Evolutionary conservation across 2,113 vertebrate species (phyloP), one percentile per base, ranked within the genome.

Genomic region (Corynorhinus townsendii): DNA sequence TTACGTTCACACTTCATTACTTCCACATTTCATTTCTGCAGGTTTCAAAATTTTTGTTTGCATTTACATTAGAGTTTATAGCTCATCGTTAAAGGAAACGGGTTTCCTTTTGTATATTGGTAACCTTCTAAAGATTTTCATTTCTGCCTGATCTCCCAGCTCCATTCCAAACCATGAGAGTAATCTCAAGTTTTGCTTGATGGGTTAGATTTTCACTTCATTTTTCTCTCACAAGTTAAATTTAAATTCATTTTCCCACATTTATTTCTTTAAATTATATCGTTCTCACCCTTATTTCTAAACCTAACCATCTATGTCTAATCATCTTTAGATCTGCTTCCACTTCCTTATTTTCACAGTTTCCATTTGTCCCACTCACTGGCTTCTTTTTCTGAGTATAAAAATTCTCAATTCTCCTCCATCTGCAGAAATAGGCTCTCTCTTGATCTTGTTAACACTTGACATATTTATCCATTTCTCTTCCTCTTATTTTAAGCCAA

Each of bases 181-280:
- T 38, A 26, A 64, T 45, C 35, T 91, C 56, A 47, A 3, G 33
- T 89, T 82, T 20, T 86, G 54, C 22, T 83, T 73, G 47, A 26
- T 86, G 69, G 11, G 19, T 69, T 40, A 69, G 15, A n/a, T 19
- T 3, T 87, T 86, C 30, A 33, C 26, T 69, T 77, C 33, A 22
- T 64, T 35, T 33, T 91, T 72, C 47, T 86, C 40, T 59, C 7
- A 56, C 16, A 45, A 49, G 14, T 68, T 45, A 59, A 68, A 33
- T 91, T 89, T 93, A 91, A 76, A 86, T 81, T 69, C 30, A 90
- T 68, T 68, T 33, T 7, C 0, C 24, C 19, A 16, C 49, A 62
- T 87, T 83, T 85, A 54, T 95, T 93, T 84, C n/a, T 86, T 85
- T 83, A 64, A 73, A 49, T 71, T 79, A 83, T 68, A 30, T 73